These are phyloP conservation scores for Sphaerodactylus townsendi DNA, from an alignment of 2,113 vertebrate genomes.

Conservation along the genomic window DNA sequence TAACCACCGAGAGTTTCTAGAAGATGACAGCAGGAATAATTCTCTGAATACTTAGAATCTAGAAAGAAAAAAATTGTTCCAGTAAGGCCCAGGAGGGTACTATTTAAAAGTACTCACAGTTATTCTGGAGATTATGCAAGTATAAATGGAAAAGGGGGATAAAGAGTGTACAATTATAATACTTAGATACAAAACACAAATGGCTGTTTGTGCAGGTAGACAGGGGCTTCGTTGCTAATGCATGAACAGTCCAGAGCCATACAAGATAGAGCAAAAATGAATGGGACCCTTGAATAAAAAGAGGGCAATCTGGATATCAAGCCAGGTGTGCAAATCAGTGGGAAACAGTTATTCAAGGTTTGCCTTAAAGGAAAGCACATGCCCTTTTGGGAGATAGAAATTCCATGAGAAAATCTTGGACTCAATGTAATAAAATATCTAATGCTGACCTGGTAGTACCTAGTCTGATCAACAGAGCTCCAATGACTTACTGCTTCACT, in stretches of 20 bases:
- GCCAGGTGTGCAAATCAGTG: not conserved
- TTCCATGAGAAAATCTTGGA: not conserved
- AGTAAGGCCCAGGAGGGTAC: not conserved
- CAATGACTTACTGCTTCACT: constrained; percentile 30
- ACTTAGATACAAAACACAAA: not conserved
- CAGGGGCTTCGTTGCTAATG: not conserved
- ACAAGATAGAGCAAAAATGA: not conserved
- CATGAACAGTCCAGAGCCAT: not conserved
- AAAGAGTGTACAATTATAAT: not conserved
- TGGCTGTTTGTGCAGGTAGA: not conserved
- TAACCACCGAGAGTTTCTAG: not conserved
- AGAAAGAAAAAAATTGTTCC: not conserved
- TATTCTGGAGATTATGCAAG: not conserved
- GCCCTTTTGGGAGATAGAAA: not conserved
- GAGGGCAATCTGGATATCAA: not conserved
- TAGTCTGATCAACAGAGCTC: not conserved
- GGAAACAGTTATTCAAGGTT: not conserved
- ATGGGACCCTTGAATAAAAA: not conserved
- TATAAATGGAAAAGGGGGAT: not conserved
- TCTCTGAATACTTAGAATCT: not conserved
- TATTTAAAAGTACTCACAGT: not conserved
- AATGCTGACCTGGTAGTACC: constrained; percentile 3
- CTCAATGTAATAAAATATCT: not conserved
- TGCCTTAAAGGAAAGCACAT: not conserved
- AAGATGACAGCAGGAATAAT: not conserved